These are phyloP conservation scores for Toxotes jaculatrix DNA, from an alignment of 2,113 vertebrate genomes.

Conservation along the genomic window DNA sequence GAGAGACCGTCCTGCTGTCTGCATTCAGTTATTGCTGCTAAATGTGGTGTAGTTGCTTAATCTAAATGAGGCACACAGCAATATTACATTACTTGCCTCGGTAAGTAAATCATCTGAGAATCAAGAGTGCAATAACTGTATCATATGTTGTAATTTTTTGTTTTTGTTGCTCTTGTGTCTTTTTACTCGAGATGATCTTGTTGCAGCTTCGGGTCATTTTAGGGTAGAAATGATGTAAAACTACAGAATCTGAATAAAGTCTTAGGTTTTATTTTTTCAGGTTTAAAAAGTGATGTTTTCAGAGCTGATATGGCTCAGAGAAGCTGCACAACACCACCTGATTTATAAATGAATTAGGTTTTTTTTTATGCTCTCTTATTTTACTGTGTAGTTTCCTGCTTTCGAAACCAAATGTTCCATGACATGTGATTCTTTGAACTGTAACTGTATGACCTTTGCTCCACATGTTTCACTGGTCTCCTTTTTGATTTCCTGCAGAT, in stretches of 20 bases:
- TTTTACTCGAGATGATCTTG: neutral
- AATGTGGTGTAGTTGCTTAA: conserved; percentile 3
- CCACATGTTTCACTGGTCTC: neutral
- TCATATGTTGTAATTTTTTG: neutral
- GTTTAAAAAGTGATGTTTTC: neutral
- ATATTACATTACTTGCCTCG: neutral
- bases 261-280: neutral
- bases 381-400: neutral
- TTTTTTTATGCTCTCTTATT: neutral
- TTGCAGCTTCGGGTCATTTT: neutral
- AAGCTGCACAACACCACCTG: neutral
- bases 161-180: neutral
- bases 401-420: neutral
- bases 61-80: neutral
- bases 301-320: too few relatives aligned
- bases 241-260: neutral
- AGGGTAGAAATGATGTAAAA: neutral
- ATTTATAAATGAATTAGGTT: neutral
- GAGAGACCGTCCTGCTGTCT: neutral
- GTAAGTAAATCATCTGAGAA: neutral
- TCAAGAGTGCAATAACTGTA: neutral
- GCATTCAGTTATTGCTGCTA: neutral
- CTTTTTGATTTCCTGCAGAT: neutral
- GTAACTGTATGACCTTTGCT: neutral
- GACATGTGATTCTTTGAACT: neutral